phyloP scores from a whole-genome alignment of 1,140 invertebrate species.

The Dreissena rostriformis region DNA sequence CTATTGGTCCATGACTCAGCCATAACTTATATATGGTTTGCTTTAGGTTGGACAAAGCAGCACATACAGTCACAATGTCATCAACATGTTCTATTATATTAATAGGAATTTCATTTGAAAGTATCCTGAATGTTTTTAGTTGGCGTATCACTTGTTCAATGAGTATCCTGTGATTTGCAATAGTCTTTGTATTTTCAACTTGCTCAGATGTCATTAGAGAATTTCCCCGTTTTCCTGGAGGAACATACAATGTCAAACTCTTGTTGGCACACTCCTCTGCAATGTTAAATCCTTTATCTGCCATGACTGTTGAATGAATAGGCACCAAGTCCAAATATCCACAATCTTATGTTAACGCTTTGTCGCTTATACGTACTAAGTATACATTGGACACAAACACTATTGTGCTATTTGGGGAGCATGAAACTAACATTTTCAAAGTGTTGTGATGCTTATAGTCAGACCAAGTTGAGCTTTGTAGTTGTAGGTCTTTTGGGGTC shows the following conservation, averaged over 20 bases:
- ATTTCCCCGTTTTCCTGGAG: conserved; percentile 39
- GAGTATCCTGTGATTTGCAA: conserved; percentile 37
- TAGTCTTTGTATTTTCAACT: conserved; percentile 43
- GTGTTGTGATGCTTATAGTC: conserved; percentile 55
- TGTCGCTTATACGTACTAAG: conserved; percentile 21
- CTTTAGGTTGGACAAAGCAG: conserved; percentile 37
- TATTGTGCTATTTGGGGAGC: conserved; percentile 41
- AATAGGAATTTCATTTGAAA: conserved; percentile 31
- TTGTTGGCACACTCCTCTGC: conserved; percentile 15
- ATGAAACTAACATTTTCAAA: conserved; percentile 29
- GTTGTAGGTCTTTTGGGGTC: conserved; percentile 36
- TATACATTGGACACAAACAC: conserved; percentile 29
- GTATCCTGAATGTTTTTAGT: conserved; percentile 49
- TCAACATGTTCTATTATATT: conserved; percentile 23
- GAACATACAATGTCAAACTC: conserved; percentile 33
- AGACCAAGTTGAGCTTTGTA: conserved; percentile 47
- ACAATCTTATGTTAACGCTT: conserved; percentile 42
- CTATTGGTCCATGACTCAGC: too few relatives aligned
- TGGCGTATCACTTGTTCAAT: conserved; percentile 46
- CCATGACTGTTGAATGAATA: conserved; percentile 35
- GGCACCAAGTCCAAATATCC: conserved; percentile 31
- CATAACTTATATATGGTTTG: conserved; percentile 39
- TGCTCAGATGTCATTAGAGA: conserved; percentile 43
- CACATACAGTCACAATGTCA: conserved; percentile 29
- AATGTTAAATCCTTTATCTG: conserved; percentile 49